Percentiles rank a stretch among this genome's conserved stretches.
These are phyloP conservation scores for Erinaceus europaeus DNA, from an alignment of 2,113 vertebrate species.

Conservation along the genomic window DNA sequence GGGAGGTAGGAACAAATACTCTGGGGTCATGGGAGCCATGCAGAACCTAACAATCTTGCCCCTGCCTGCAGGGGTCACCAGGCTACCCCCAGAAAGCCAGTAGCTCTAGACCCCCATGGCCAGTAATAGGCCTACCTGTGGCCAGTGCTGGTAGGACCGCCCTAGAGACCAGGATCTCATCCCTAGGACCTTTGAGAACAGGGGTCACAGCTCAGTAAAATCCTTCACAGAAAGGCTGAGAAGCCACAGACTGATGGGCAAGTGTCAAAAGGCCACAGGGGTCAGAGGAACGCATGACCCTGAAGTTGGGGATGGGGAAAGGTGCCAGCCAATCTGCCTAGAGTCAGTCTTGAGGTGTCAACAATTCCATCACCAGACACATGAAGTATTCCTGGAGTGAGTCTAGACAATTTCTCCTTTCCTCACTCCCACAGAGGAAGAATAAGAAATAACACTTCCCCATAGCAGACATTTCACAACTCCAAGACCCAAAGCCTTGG, in stretches of 20 bases:
- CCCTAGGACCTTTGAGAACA: not conserved
- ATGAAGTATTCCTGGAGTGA: not conserved
- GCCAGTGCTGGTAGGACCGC: not conserved
- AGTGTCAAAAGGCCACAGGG: conserved; percentile 15
- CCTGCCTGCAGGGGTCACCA: conserved; percentile 36
- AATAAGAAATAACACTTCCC: conserved; percentile 1
- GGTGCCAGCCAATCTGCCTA: not conserved
- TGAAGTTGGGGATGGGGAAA: not conserved
- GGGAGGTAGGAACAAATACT: conserved; percentile 56
- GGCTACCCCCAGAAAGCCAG: not conserved
- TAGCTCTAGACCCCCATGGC: not conserved
- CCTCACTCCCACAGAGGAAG: conserved; percentile 7
- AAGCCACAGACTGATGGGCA: not conserved
- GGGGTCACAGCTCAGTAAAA: not conserved
- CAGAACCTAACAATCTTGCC: not conserved
- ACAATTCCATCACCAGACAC: conserved; percentile 6
- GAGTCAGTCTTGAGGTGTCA: conserved; percentile 35
- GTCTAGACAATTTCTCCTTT: conserved; percentile 32
- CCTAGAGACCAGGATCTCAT: not conserved
- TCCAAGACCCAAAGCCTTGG: not conserved
- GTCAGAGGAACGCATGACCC: not conserved
- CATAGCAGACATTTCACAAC: not conserved
- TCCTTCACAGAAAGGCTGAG: not conserved
- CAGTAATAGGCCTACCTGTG: not conserved
- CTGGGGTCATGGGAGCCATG: not conserved